phyloP scores from a whole-genome alignment of 92 coral and sea anemone species.

The Ricordea florida region DNA sequence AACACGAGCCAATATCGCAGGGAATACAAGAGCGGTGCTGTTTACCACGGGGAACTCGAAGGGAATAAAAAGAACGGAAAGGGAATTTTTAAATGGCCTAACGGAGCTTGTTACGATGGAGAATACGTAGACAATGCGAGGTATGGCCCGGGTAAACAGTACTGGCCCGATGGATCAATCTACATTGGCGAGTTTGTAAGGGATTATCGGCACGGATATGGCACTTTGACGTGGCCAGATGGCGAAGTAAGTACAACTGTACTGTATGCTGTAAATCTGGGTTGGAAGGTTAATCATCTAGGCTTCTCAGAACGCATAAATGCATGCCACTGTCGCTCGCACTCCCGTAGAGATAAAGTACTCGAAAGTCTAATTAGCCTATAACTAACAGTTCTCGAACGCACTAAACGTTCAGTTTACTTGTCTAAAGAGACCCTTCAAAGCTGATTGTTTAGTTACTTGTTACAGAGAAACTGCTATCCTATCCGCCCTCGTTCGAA shows the following conservation, averaged over 20 bases:
- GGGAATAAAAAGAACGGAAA: slow-evolving; percentile 85
- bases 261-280: neutral
- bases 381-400: too few relatives aligned
- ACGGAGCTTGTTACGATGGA: slow-evolving; percentile 95
- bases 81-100: slow-evolving; percentile 96
- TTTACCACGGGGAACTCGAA: slow-evolving; percentile 82
- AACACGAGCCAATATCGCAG: slow-evolving; percentile 84
- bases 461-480: too few relatives aligned
- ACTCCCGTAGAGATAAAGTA: too few relatives aligned
- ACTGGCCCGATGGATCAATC: slow-evolving; percentile 89
- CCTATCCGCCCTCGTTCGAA: too few relatives aligned
- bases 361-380: too few relatives aligned
- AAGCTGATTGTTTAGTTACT: too few relatives aligned
- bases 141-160: slow-evolving; percentile 91
- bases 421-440: too few relatives aligned
- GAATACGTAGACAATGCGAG: slow-evolving; percentile 88
- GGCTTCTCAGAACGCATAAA: neutral
- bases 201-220: slow-evolving; percentile 87
- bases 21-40: slow-evolving; percentile 90
- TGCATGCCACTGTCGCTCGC: too few relatives aligned
- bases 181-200: slow-evolving; percentile 79
- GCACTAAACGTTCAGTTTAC: too few relatives aligned
- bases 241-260: slow-evolving; percentile 74
- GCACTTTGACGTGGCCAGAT: slow-evolving; percentile 84
- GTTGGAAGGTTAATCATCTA: neutral